Evolutionary conservation across 2,113 vertebrate genomes (phyloP).

Genomic region (Apodemus sylvaticus): DNA sequence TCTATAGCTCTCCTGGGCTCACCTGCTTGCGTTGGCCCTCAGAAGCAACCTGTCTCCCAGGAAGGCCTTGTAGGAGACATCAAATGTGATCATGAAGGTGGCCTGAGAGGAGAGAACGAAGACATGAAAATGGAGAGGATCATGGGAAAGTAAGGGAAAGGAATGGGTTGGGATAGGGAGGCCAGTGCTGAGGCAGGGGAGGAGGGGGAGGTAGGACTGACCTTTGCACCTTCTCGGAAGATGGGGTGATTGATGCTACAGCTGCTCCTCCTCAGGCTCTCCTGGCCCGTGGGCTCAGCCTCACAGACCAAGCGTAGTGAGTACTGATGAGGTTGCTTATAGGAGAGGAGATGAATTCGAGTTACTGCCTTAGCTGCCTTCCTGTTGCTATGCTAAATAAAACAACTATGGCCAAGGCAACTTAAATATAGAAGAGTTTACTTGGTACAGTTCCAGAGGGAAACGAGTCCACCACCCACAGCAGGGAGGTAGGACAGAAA

Average conservation of each 20-base stretch:
- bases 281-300: fast-evolving
- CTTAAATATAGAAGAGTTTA: neutral
- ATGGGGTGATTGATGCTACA: constrained; percentile 88
- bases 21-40: constrained; percentile 76
- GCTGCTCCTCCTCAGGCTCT: constrained; percentile 68
- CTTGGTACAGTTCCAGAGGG: neutral
- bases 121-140: neutral
- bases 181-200: neutral
- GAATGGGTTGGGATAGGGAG: too few species aligned
- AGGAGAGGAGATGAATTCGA: neutral
- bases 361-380: neutral
- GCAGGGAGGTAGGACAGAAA: neutral
- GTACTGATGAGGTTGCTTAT: neutral
- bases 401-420: neutral
- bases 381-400: neutral
- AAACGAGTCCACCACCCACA: too few species aligned
- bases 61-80: constrained; percentile 65
- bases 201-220: constrained; percentile 48
- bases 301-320: constrained; percentile 51
- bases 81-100: constrained; percentile 75
- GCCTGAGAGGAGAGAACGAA: constrained; percentile 58
- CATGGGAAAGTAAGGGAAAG: neutral
- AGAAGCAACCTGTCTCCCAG: constrained; percentile 71
- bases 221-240: constrained; percentile 82
- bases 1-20: neutral